Base-by-base conservation (phyloP, 2,888 invertebrate genomes). In the Drosophila affinis region DNA sequence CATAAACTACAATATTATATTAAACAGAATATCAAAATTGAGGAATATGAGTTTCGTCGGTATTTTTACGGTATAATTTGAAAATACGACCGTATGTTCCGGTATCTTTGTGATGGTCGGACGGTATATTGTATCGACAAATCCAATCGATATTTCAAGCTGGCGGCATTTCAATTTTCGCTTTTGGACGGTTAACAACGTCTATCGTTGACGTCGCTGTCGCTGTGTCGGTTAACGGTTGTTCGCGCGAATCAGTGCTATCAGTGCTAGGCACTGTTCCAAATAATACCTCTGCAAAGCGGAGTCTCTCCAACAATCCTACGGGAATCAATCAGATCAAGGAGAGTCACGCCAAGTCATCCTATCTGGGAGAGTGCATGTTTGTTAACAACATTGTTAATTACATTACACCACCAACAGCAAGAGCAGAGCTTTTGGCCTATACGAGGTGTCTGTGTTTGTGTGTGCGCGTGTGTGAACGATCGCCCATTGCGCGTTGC, bases 401-500 rank as follows among this genome's bases (percentile, higher is more conserved):
- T 39, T 39, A 14, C 39, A 39, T 39, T 39, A 39, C 39, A 39
- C 39, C 39, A 39, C 34, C 34, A 39, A 39, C 29, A 24, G 49
- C 65, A 55, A 67, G 56, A 56, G 29, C 65, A 27, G 34, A 51
- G 65, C 57, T 57, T 65, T 53, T 24, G 5, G 64, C 52, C 63
- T 52, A 64, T 34, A 34, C 63, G 34, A 65, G 24, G 52, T 21
- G 51, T 14, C 27, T 9, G 51, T 10, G 29, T 32, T 44, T 67
- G 55, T 21, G 39, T n/a, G 32, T 55, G 65, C 44, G 62, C 48
- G 62, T 29, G 54, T 65, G 65, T 68, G 44, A 57, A 69, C 34
- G 65, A 67, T 68, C 57, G 69, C 69, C 56, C 24, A 49, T 68
- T 65, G 55, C 7, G 32, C 67, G 54, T 54, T 27, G 49, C 39